Percentiles rank a stretch among this genome's conserved stretches.
Evolutionary conservation across 2,888 invertebrate genomes (phyloP).

Genomic region (Nephrotoma guestfalica): DNA sequence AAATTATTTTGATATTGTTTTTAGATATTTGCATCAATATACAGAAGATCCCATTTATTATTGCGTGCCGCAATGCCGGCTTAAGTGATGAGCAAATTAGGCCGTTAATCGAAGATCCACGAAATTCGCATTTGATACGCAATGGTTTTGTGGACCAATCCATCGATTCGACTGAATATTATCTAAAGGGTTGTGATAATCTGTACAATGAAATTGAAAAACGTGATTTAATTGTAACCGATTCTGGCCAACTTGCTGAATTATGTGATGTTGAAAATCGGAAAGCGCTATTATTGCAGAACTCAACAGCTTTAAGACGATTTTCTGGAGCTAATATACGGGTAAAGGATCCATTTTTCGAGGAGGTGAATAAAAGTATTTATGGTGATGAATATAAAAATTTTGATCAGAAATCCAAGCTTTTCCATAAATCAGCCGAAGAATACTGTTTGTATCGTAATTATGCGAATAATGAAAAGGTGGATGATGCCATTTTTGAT

Average conservation of each 20-base stretch:
- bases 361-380: constrained; percentile 1
- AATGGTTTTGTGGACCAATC: neutral
- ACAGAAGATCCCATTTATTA: neutral
- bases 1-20: no score
- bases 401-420: neutral
- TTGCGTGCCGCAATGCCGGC: neutral
- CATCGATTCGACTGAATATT: neutral
- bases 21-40: neutral
- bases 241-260: neutral
- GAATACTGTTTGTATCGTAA: neutral
- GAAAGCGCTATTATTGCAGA: neutral
- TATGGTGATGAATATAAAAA: neutral
- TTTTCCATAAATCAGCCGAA: neutral
- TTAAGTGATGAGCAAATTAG: neutral
- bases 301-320: neutral
- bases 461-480: neutral
- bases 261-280: neutral
- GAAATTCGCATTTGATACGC: neutral
- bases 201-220: neutral
- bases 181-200: neutral
- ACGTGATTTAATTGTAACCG: neutral
- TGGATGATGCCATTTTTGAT: neutral
- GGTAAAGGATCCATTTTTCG: neutral
- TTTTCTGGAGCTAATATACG: neutral
- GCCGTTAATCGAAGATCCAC: neutral